Evolutionary conservation across 2,113 vertebrate genomes (phyloP).

Genomic region (Elgaria multicarinata): DNA sequence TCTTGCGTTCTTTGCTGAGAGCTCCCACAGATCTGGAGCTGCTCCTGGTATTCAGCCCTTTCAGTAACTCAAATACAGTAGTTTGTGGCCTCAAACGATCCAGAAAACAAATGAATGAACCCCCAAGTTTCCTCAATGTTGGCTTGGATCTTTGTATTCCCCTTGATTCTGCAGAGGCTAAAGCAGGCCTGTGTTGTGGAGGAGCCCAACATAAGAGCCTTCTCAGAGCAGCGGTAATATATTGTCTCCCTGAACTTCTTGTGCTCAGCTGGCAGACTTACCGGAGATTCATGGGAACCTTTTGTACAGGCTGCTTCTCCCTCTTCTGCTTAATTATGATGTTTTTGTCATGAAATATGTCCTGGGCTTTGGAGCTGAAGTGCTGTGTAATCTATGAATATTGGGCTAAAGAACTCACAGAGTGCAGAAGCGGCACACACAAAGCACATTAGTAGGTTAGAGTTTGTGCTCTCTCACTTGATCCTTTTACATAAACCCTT

Average conservation of each 20-base stretch:
- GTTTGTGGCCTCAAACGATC: neutral
- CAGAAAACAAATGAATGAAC: constrained; percentile 15
- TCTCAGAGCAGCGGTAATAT: neutral
- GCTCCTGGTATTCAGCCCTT: too few species aligned
- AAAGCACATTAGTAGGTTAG: neutral
- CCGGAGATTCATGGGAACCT: constrained; percentile 51
- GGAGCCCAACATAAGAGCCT: neutral
- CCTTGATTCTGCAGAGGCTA: neutral
- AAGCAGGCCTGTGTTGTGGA: neutral
- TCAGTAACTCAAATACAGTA: too few species aligned
- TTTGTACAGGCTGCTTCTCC: constrained; percentile 48
- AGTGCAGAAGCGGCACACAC: neutral
- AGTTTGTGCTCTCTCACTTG: neutral
- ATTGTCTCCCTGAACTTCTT: fast-evolving
- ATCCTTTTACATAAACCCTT: neutral
- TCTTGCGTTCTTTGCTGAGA: too few species aligned
- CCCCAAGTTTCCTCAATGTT: neutral
- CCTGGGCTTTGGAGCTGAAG: constrained; percentile 41
- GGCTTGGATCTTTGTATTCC: neutral
- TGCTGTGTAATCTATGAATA: neutral
- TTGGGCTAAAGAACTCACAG: fast-evolving
- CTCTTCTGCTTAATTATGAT: constrained; percentile 39
- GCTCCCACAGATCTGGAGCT: too few species aligned
- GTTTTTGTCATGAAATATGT: constrained; percentile 45
- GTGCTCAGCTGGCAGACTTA: constrained; percentile 44